phyloP scores from a whole-genome alignment of 2,113 vertebrate genomes.

The Hyaena hyaena region DNA sequence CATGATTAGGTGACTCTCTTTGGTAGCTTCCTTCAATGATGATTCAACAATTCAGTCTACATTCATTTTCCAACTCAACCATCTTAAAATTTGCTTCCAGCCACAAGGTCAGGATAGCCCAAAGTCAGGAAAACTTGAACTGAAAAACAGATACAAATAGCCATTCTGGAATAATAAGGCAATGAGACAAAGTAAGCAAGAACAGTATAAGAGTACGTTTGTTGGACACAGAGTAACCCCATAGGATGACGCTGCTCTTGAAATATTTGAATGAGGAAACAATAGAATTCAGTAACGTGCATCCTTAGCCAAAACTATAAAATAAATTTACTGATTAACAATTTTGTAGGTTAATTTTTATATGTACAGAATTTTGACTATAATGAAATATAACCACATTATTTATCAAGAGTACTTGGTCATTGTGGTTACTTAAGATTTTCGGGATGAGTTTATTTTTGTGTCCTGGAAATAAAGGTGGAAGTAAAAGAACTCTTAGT shows the following conservation, averaged over 20 bases:
- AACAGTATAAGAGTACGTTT: neutral
- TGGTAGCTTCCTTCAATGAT: neutral
- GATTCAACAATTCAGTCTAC: neutral
- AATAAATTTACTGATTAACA: neutral
- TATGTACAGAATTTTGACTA: neutral
- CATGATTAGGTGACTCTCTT: neutral
- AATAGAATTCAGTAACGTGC: neutral
- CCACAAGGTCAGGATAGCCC: neutral
- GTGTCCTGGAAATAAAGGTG: neutral
- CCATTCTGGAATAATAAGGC: neutral
- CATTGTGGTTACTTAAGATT: neutral
- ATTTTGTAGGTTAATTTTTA: neutral
- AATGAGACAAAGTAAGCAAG: neutral
- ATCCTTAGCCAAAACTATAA: neutral
- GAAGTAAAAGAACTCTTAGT: neutral
- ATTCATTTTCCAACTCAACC: neutral
- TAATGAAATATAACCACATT: neutral
- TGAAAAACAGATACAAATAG: constrained; percentile 2
- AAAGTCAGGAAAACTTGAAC: neutral
- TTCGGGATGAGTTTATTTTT: neutral
- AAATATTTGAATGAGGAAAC: neutral
- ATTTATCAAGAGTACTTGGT: neutral
- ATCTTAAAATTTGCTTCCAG: neutral
- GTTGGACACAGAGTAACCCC: neutral
- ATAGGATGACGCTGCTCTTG: neutral